phyloP scores from a whole-genome alignment of 2,113 vertebrate genomes.

The Emydocephalus ijimae region DNA sequence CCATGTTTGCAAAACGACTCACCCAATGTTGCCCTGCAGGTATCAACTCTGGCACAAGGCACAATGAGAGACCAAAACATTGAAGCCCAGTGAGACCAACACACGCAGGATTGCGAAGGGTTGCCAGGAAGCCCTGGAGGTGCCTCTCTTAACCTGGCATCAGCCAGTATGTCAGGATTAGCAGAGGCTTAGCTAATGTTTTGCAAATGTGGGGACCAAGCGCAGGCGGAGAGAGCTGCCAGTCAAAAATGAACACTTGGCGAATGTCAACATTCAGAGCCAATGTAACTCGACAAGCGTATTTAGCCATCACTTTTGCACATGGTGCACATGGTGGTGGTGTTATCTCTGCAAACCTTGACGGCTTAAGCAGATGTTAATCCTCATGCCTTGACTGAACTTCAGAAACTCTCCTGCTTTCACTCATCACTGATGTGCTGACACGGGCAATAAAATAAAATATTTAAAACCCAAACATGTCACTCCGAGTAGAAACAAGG shows the following conservation, averaged over 20 bases:
- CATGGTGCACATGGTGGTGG: constrained; percentile 19
- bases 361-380: constrained; percentile 33
- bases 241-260: background rate
- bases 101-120: accelerated
- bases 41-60: background rate
- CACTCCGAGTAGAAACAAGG: constrained; percentile 19
- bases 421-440: background rate
- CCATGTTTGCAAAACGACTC: background rate
- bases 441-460: background rate
- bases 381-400: constrained; percentile 27
- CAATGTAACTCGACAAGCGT: constrained; percentile 21
- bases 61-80: accelerated
- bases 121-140: background rate
- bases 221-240: background rate
- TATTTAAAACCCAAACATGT: background rate
- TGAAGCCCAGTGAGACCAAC: background rate
- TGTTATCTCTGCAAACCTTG: background rate
- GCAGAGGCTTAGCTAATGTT: background rate
- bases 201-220: background rate
- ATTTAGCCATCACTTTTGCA: background rate
- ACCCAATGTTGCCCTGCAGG: background rate
- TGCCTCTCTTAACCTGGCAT: background rate
- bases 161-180: constrained; percentile 8
- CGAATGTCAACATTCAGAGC: constrained; percentile 5
- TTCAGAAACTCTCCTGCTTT: constrained; percentile 50